These are phyloP conservation scores for Cacatua alba DNA, from an alignment of 2,113 vertebrate genomes.

Conservation along the genomic window DNA sequence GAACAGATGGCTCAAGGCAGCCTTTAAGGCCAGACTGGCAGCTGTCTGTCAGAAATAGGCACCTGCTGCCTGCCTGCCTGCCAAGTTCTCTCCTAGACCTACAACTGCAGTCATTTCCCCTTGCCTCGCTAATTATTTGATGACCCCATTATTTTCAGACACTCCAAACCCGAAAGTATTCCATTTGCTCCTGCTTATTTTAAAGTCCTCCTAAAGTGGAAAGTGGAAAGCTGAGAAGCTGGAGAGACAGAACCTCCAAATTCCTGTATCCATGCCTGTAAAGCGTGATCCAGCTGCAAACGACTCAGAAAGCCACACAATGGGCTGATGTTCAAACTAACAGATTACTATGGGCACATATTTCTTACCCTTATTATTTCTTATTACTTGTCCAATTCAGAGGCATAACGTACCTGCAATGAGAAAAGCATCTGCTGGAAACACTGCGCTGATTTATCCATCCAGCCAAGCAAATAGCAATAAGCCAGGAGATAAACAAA, in stretches of 20 bases:
- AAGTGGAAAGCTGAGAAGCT: neutral
- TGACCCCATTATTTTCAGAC: neutral
- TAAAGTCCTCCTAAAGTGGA: neutral
- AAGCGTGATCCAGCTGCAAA: neutral
- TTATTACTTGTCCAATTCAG: neutral
- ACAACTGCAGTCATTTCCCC: fast-evolving
- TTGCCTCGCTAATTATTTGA: neutral
- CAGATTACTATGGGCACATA: neutral
- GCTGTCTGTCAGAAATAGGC: neutral
- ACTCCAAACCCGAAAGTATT: neutral
- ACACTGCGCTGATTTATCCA: neutral
- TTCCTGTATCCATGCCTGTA: fast-evolving
- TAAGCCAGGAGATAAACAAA: neutral
- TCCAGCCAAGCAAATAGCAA: neutral
- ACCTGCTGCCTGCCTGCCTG: fast-evolving
- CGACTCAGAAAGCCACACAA: fast-evolving
- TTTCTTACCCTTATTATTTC: neutral
- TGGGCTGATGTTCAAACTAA: neutral
- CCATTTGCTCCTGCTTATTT: neutral
- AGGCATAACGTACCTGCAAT: neutral
- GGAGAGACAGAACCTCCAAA: neutral
- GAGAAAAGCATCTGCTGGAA: neutral
- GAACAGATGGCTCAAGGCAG: neutral
- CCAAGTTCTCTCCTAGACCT: neutral
- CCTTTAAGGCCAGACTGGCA: neutral